A percentile compares a stretch with the other conserved stretches of the same genome.
phyloP scores from a whole-genome alignment of 35 echinoderm and acorn worm species.

The Lytechinus pictus region DNA sequence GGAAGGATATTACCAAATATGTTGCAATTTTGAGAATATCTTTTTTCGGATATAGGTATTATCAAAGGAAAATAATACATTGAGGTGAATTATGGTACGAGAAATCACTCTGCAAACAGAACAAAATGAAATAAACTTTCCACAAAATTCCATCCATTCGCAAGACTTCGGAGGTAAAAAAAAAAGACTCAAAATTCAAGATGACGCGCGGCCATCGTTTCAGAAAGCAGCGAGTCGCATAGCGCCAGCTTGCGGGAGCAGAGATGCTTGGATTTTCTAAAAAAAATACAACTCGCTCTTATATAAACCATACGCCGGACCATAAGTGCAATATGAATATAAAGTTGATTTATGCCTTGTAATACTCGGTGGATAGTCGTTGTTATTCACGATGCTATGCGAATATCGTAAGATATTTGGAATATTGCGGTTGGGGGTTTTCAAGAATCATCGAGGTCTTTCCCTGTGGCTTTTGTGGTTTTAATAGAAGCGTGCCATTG shows the following conservation, averaged over 20 bases:
- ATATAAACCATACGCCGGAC: not conserved
- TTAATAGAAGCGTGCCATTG: not conserved
- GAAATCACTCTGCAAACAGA: no score
- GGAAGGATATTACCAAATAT: no score
- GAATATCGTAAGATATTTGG: not conserved
- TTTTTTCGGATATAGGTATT: no score
- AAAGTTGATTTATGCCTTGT: not conserved
- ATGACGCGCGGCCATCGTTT: not conserved
- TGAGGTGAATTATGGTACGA: no score
- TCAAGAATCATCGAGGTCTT: not conserved
- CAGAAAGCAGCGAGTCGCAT: not conserved
- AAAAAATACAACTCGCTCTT: not conserved
- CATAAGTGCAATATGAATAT: not conserved
- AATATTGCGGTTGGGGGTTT: not conserved
- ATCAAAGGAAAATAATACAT: no score
- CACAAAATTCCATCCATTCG: no score
- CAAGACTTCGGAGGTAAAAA: no score
- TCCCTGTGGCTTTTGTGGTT: not conserved
- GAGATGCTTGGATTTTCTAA: not conserved
- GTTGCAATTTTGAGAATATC: no score
- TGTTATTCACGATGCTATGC: not conserved
- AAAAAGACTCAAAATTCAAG: no score
- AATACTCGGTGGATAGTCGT: not conserved
- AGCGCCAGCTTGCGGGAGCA: not conserved
- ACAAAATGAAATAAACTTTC: no score